Evolutionary conservation across 2,797 vertebrate genomes (phyloP).

Genomic region (Cynodonichthys magdalenae): DNA sequence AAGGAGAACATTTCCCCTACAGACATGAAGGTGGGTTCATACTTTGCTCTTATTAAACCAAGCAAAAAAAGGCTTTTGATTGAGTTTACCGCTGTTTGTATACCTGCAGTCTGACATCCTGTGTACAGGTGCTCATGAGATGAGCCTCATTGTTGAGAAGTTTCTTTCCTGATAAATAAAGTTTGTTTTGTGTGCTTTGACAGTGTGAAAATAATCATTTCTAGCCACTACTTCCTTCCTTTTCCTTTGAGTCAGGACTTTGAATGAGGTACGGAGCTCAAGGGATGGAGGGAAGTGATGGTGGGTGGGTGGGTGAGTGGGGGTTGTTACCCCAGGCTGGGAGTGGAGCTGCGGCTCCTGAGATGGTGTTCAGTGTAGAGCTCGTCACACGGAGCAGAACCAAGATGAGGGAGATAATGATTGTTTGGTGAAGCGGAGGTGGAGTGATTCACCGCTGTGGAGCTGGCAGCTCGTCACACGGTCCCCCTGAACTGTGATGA

Average conservation of each 20-base stretch:
- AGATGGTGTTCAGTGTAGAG: conserved; percentile 56
- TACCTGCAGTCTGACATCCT: conserved; percentile 13
- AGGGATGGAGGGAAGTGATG: conserved; percentile 20
- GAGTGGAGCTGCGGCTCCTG: conserved; percentile 38
- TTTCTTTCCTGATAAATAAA: conserved; percentile 20
- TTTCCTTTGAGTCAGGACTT: conserved; percentile 39
- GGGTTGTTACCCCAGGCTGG: conserved; percentile 58
- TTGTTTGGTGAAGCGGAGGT: conserved; percentile 64
- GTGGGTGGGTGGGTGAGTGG: conserved; percentile 10
- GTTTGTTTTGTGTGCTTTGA: conserved; percentile 21
- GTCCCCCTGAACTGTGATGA: conserved; percentile 43
- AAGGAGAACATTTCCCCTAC: conserved; percentile 32
- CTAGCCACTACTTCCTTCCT: conserved; percentile 43
- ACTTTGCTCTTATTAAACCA: neutral
- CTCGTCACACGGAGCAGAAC: conserved; percentile 50
- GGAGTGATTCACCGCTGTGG: conserved; percentile 58
- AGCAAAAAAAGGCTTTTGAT: conserved; percentile 1
- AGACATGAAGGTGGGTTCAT: conserved; percentile 61
- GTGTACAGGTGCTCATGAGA: conserved; percentile 14
- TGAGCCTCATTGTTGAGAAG: conserved; percentile 5
- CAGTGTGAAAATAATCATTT: conserved; percentile 27
- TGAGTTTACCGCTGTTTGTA: conserved; percentile 23
- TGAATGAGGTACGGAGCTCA: conserved; percentile 47
- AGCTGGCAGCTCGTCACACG: conserved; percentile 60
- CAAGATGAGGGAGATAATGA: conserved; percentile 61